Conservation (phyloP, 2,888 invertebrate species). For the Agonopterix alstromeriana region DNA sequence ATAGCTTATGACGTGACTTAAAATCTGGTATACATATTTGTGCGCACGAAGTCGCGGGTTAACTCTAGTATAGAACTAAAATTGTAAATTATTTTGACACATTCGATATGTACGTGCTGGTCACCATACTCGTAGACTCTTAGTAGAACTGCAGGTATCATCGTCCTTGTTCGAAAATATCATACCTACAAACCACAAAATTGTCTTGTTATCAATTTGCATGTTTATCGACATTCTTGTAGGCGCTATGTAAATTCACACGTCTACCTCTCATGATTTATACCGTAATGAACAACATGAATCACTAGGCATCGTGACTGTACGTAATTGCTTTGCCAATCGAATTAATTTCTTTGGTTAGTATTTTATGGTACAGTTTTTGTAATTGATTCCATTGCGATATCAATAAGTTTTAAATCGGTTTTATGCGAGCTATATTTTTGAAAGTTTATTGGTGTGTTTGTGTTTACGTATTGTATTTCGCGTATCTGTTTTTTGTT, state of each 20-base stretch:
- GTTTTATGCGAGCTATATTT: constrained; percentile 29
- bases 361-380: constrained; percentile 67
- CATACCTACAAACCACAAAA: constrained; percentile 4
- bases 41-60: too few relatives aligned
- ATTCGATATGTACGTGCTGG: too few relatives aligned
- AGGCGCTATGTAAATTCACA: constrained; percentile 54
- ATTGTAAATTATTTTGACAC: too few relatives aligned
- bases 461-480: constrained; percentile 11
- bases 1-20: too few relatives aligned
- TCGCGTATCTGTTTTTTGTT: background rate
- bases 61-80: too few relatives aligned
- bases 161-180: too few relatives aligned
- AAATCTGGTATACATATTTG: too few relatives aligned
- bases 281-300: constrained; percentile 54
- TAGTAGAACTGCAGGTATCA: too few relatives aligned
- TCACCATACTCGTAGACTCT: too few relatives aligned
- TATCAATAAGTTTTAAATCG: constrained; percentile 43
- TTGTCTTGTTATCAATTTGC: constrained; percentile 30
- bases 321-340: constrained; percentile 69
- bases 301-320: constrained; percentile 67
- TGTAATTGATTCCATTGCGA: constrained; percentile 60
- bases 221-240: constrained; percentile 45
- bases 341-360: constrained; percentile 65
- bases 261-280: constrained; percentile 51
- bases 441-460: constrained; percentile 13